These are phyloP conservation scores for Gonatopus flavifemur DNA, from an alignment of 1,140 invertebrate species.

Conservation along the genomic window DNA sequence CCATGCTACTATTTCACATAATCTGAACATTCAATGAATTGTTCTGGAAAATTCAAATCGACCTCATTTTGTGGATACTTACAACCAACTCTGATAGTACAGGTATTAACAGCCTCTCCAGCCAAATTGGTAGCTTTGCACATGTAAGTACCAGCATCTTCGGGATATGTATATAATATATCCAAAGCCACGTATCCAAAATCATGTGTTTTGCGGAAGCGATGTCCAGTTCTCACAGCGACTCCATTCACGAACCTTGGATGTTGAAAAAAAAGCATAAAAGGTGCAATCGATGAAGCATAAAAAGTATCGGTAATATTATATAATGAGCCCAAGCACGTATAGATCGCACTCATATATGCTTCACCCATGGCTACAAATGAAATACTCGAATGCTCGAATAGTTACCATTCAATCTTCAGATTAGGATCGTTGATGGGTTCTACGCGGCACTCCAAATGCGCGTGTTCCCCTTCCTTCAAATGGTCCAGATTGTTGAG, in stretches of 20 bases:
- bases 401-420: slow-evolving; percentile 90
- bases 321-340: no score
- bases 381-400: no score
- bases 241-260: slow-evolving; percentile 57
- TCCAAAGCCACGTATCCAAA: slow-evolving; percentile 95
- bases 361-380: no score
- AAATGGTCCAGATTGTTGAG: slow-evolving; percentile 82
- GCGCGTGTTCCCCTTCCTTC: slow-evolving; percentile 89
- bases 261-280: no score
- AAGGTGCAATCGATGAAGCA: not conserved
- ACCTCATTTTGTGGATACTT: slow-evolving; percentile 50
- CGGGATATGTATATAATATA: slow-evolving; percentile 89
- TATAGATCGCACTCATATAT: no score
- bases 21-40: no score
- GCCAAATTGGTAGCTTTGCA: slow-evolving; percentile 89
- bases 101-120: slow-evolving; percentile 91
- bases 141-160: slow-evolving; percentile 93
- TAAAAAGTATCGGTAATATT: not conserved
- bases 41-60: no score
- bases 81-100: slow-evolving; percentile 81
- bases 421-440: slow-evolving; percentile 94
- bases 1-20: no score
- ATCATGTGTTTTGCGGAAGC: slow-evolving; percentile 89
- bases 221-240: slow-evolving; percentile 67
- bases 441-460: slow-evolving; percentile 93